Percentiles rank a stretch among this genome's conserved stretches.
Evolutionary conservation across 2,888 invertebrate species (phyloP).

Genomic region (Troides oblongomaculatus): DNA sequence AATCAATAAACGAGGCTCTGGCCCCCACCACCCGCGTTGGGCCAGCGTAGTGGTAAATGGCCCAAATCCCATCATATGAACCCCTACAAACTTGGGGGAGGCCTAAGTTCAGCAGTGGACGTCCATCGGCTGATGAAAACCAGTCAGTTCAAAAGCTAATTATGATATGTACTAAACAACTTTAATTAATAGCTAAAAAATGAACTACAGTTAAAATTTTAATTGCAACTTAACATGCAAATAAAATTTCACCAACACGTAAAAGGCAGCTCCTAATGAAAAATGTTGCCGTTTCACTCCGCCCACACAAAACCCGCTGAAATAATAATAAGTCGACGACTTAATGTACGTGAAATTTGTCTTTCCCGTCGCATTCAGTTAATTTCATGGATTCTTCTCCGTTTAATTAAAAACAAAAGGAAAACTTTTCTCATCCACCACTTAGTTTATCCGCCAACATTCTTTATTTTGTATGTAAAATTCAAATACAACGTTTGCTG

Average conservation of each 20-base stretch:
- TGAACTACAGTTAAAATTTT: neutral
- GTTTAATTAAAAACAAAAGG: neutral
- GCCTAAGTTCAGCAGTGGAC: no score
- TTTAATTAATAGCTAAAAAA: neutral
- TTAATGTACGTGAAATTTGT: slow-evolving; percentile 1
- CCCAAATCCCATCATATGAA: no score
- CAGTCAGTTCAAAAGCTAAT: no score
- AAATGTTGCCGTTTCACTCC: slow-evolving; percentile 1
- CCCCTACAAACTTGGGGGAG: no score
- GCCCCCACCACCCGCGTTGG: no score
- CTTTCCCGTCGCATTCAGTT: neutral
- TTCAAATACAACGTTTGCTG: neutral
- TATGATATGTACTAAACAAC: neutral
- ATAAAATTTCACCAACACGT: neutral
- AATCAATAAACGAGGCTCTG: no score
- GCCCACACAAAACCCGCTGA: slow-evolving; percentile 2
- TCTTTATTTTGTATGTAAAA: neutral
- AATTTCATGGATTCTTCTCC: slow-evolving; percentile 2
- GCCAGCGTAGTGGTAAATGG: no score
- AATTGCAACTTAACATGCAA: neutral
- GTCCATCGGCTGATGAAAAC: no score
- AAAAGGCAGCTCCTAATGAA: slow-evolving; percentile 1
- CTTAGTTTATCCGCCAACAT: neutral
- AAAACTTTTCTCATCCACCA: neutral
- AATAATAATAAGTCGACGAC: slow-evolving; percentile 5